Evolutionary conservation across 2,888 invertebrate genomes (phyloP), one percentile per base, ranked within the genome.

Genomic region (Lepeophtheirus nordmannii): DNA sequence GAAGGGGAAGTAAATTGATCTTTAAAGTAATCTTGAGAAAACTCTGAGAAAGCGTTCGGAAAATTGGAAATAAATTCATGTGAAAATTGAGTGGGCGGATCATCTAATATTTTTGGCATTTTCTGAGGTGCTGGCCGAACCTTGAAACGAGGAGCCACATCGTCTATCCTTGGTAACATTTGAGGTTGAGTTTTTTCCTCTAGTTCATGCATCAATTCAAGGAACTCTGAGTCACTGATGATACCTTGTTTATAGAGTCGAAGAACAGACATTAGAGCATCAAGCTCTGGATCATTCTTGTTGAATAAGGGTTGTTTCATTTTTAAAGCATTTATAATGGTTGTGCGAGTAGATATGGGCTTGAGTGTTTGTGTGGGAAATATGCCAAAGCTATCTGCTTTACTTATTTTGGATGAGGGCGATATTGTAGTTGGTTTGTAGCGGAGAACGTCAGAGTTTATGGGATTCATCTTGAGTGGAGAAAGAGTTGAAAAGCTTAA

Each of bases 181-280:
- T 46, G 53, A 2, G 2, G 53, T 14, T 14, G 17, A 46, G 53
- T 3, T 5, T 46, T 8, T n/a, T 46, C 17, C 8, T 46, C 8
- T 1, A 46, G 14, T 46, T 46, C 53, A 8, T 14, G 17, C 17
- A 46, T 46, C n/a, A 46, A n/a, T 5, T 46, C 53, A 14, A 46
- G 53, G 8, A 46, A 46, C 53, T 46, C 53, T 14, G 53, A 46
- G 53, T 46, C 53, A 46, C 53, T 46, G 53, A 46, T 14, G 53
- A 46, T 17, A 46, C 53, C 53, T 17, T 46, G 53, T 17, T 46
- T 46, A 46, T 46, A 46, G 8, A 46, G 53, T 17, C 53, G 14
- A 5, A 46, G 17, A 46, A 46, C 53, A 5, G 53, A 46, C 17
- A 46, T 5, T 5, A 46, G 14, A 46, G 5, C 2, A 46, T 46